Percentiles rank a stretch among this genome's conserved stretches.
These are phyloP conservation scores for Troglohyphantes excavatus DNA, from an alignment of 2,888 invertebrate genomes.

Conservation along the genomic window DNA sequence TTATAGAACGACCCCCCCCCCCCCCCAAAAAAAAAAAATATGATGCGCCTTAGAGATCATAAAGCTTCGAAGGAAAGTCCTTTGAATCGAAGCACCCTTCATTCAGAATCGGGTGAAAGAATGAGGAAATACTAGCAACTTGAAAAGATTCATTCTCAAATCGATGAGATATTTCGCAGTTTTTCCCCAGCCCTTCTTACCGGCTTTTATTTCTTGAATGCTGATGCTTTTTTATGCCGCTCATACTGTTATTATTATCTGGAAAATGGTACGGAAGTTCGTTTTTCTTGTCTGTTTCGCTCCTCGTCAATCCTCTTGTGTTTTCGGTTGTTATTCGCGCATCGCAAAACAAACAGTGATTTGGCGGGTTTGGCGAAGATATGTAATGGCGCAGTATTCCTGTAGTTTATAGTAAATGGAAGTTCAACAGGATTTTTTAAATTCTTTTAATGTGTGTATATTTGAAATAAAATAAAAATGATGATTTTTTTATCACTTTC, in stretches of 20 bases:
- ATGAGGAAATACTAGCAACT: constrained; percentile 5
- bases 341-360: not conserved
- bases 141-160: constrained; percentile 36
- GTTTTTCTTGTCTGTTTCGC: not conserved
- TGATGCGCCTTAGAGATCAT: not conserved
- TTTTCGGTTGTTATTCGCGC: constrained; percentile 15
- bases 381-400: not conserved
- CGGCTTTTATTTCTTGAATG: constrained; percentile 2
- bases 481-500: too few species aligned
- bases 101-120: not conserved
- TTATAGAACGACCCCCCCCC: not conserved
- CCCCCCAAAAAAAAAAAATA: too few species aligned
- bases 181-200: not conserved
- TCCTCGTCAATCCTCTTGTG: not conserved
- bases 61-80: constrained; percentile 9
- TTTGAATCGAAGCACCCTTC: constrained; percentile 25
- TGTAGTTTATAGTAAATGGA: too few species aligned
- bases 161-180: constrained; percentile 52
- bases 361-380: not conserved
- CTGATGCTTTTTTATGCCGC: not conserved
- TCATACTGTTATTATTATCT: not conserved
- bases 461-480: too few species aligned
- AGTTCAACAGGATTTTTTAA: too few species aligned
- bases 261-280: constrained; percentile 4
- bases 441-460: too few species aligned